Conservation (phyloP, 2,888 invertebrate species). For the Drosophila falleni region DNA sequence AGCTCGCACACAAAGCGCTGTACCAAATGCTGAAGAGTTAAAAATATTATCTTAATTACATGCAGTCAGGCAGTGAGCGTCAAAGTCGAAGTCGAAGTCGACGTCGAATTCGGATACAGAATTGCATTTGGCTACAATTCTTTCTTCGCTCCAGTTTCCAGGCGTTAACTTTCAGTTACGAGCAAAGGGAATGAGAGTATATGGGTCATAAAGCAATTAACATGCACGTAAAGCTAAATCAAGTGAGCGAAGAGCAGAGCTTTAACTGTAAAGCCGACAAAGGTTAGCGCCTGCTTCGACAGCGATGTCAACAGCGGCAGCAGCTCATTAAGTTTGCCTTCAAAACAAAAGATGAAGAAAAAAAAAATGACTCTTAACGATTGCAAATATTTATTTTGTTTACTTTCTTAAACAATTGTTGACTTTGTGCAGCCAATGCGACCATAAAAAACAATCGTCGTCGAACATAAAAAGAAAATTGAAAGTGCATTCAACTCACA, state of each 20-base stretch:
- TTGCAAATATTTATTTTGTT: slow-evolving; percentile 66
- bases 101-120: slow-evolving; percentile 25
- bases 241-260: slow-evolving; percentile 52
- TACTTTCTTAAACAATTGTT: slow-evolving; percentile 60
- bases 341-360: slow-evolving; percentile 13
- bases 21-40: slow-evolving; percentile 48
- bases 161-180: slow-evolving; percentile 34
- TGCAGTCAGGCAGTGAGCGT: slow-evolving; percentile 39
- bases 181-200: slow-evolving; percentile 22
- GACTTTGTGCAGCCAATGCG: slow-evolving; percentile 62
- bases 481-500: slow-evolving; percentile 71
- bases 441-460: slow-evolving; percentile 58
- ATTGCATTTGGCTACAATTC: slow-evolving; percentile 28
- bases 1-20: slow-evolving; percentile 52
- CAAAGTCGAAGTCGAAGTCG: neutral
- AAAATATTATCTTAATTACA: slow-evolving; percentile 71
- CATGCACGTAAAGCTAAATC: slow-evolving; percentile 63
- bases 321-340: slow-evolving; percentile 27
- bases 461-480: slow-evolving; percentile 47
- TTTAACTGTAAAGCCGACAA: slow-evolving; percentile 73
- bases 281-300: slow-evolving; percentile 47
- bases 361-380: slow-evolving; percentile 29
- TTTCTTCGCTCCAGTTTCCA: slow-evolving; percentile 65
- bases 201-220: slow-evolving; percentile 76
- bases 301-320: slow-evolving; percentile 13